Evolutionary conservation across 2,888 invertebrate species (phyloP), one percentile per base, ranked within the genome.

Genomic region (Aporophyla lueneburgensis): DNA sequence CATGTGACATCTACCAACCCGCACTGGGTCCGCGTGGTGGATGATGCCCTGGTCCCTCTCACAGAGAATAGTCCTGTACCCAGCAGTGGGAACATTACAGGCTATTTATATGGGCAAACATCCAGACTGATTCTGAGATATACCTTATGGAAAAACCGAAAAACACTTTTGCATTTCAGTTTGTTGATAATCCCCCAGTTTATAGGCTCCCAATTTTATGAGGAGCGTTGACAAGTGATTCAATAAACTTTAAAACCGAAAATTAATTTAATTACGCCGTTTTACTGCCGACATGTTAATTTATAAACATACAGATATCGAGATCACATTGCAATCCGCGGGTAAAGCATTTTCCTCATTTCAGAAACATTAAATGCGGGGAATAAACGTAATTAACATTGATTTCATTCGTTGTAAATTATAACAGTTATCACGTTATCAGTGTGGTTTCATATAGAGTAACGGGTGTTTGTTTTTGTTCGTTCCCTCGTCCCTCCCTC

Each of bases 341-440:
- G 33, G 51, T 21, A 54, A 77, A 33, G 33, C 40, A 63, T 82
- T 86, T 85, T 86, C 86, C 86, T 86, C 73, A 76, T 80, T 82
- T 78, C 80, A 63, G 71, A 76, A 79, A 62, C 58, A 77, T 81
- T 63, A 72, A 79, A 84, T 54, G 27, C 56, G 43, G 27, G 67
- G 33, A 63, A 74, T 73, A 71, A 74, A 75, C 46, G 12, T 62
- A 73, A 80, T 83, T 78, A 69, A 69, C 68, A 76, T 80, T 78
- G 76, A 75, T 80, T 74, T 78, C 46, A 68, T 71, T 80, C 27
- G 72, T 53, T 78, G 62, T 79, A 71, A 81, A 68, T 53, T 56
- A 69, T 51, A 67, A 80, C 85, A 72, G 84, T 33, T 73, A 75
- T 74, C 33, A 74, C 49, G 51, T 72, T 70, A 74, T 71, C 33